These are phyloP conservation scores for Malurus melanocephalus DNA, from an alignment of 2,113 vertebrate genomes.

Conservation along the genomic window DNA sequence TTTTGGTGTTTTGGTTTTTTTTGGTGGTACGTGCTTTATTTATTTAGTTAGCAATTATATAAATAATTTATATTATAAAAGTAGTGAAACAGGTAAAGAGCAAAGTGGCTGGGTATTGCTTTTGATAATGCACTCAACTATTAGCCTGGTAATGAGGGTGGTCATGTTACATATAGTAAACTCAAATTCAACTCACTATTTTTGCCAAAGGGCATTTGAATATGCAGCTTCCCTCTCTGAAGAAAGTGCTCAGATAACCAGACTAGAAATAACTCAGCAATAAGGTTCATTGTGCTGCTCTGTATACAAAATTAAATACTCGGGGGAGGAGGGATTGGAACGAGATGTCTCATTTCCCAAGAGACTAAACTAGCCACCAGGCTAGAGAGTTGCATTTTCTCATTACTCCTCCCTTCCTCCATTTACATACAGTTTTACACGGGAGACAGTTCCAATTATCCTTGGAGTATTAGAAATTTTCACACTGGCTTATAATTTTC, in stretches of 20 bases:
- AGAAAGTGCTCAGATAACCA: neutral
- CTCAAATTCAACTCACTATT: neutral
- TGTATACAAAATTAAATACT: slow-evolving; percentile 37
- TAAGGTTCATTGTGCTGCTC: neutral
- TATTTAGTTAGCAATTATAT: neutral
- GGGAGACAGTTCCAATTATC: neutral
- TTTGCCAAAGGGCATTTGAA: neutral
- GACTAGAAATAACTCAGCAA: slow-evolving; percentile 8
- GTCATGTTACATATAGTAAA: neutral
- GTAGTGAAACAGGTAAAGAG: neutral
- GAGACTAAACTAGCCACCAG: slow-evolving; percentile 32
- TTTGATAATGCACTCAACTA: neutral
- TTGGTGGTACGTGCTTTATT: neutral
- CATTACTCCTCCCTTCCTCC: slow-evolving; percentile 18
- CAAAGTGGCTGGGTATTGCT: neutral
- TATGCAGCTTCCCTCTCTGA: neutral
- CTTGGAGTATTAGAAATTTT: neutral
- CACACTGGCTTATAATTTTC: slow-evolving; percentile 1
- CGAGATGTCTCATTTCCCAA: slow-evolving; percentile 50
- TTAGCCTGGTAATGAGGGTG: neutral
- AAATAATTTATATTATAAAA: neutral
- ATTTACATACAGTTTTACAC: slow-evolving; percentile 14
- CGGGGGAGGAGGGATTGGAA: neutral
- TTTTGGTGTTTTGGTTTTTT: neutral
- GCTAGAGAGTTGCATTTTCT: slow-evolving; percentile 22